These are phyloP conservation scores for Troilus luridus DNA, from an alignment of 2,888 invertebrate genomes.

Conservation along the genomic window DNA sequence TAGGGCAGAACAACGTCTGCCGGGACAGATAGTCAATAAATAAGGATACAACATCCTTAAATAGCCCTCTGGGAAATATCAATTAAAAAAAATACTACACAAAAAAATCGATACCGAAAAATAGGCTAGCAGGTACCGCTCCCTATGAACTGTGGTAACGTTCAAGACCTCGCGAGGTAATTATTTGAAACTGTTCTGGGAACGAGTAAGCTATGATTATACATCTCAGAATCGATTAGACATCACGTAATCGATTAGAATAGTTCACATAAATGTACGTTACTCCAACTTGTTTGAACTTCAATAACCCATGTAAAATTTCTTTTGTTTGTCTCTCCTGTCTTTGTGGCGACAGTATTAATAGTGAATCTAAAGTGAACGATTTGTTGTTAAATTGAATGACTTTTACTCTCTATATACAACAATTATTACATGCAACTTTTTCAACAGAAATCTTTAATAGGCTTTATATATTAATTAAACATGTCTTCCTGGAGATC, in stretches of 20 bases:
- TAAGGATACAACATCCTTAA: not conserved
- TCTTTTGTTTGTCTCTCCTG: not conserved
- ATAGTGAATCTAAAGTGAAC: too few relatives aligned
- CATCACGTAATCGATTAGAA: not conserved
- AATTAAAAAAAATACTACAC: not conserved
- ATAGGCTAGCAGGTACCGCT: not conserved
- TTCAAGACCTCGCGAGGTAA: not conserved
- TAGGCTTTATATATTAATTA: too few relatives aligned
- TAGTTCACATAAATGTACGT: not conserved
- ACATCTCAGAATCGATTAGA: too few relatives aligned
- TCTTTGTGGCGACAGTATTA: not conserved
- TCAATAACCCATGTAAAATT: not conserved
- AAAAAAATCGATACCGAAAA: conserved; percentile 10
- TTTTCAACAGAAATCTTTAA: too few relatives aligned
- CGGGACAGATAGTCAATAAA: too few relatives aligned
- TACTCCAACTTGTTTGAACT: not conserved
- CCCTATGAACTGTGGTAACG: not conserved
- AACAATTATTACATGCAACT: too few relatives aligned
- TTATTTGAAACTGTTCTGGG: not conserved
- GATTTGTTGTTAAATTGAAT: too few relatives aligned
- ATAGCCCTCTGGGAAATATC: not conserved
- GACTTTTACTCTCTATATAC: too few relatives aligned
- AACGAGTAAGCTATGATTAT: not conserved
- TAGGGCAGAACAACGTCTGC: too few relatives aligned
- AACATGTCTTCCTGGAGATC: too few relatives aligned